Evolutionary conservation across 2,113 vertebrate species (phyloP).

Genomic region (Reinhardtius hippoglossoides): DNA sequence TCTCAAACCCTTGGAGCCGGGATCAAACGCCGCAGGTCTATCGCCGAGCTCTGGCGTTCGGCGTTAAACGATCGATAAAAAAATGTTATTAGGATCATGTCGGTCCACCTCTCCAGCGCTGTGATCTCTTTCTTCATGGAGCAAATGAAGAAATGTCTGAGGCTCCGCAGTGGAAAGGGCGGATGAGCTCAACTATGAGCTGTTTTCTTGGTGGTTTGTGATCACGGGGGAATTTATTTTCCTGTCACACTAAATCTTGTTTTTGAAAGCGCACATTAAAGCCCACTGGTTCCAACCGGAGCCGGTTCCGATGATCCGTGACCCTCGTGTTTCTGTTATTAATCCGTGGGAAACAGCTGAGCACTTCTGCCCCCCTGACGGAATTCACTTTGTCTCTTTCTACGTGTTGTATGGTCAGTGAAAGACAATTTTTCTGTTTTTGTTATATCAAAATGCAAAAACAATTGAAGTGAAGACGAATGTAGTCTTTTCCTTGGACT

Average conservation of each 20-base stretch:
- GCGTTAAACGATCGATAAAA: constrained; percentile 67
- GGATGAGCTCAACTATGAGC: background rate
- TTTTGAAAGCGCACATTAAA: constrained; percentile 1
- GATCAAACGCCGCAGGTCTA: constrained; percentile 34
- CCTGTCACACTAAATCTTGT: constrained; percentile 26
- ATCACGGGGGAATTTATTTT: constrained; percentile 28
- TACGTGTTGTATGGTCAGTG: background rate
- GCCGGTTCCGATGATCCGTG: constrained; percentile 28
- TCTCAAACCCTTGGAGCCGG: constrained; percentile 46
- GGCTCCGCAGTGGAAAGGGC: constrained; percentile 28
- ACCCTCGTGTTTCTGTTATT: constrained; percentile 21
- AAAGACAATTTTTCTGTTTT: background rate
- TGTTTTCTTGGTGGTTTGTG: constrained; percentile 12
- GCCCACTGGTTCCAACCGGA: constrained; percentile 1
- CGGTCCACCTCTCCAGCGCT: constrained; percentile 39
- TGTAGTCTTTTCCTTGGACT: background rate
- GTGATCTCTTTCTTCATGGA: constrained; percentile 47
- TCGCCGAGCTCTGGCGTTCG: constrained; percentile 24
- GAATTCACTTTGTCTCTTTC: background rate
- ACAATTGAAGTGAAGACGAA: background rate
- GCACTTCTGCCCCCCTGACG: background rate
- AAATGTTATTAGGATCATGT: constrained; percentile 61
- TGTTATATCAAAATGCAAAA: background rate
- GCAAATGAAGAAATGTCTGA: constrained; percentile 39
- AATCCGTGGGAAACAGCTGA: constrained; percentile 1